These are phyloP conservation scores for Zaprionus bogoriensis DNA, from an alignment of 2,888 invertebrate species.

Conservation along the genomic window DNA sequence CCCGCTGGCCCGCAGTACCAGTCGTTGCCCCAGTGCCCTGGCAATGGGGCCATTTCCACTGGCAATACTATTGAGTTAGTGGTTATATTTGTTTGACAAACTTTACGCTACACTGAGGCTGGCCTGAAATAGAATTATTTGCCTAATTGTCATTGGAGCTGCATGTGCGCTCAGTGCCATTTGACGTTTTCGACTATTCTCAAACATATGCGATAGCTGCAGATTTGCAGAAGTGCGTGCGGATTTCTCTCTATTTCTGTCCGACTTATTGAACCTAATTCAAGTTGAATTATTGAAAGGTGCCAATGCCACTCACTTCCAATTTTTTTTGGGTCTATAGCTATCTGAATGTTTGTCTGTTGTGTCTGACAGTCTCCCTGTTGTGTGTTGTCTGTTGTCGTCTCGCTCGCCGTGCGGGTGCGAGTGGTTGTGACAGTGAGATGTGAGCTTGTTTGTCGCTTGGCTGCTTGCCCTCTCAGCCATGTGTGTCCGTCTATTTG, in stretches of 20 bases:
- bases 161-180: constrained; percentile 15
- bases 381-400: constrained; percentile 15
- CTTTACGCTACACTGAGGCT: constrained; percentile 25
- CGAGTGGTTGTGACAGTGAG: constrained; percentile 61
- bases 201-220: constrained; percentile 28
- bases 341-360: constrained; percentile 33
- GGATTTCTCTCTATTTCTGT: constrained; percentile 6
- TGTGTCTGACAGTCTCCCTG: constrained; percentile 14
- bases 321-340: constrained; percentile 37
- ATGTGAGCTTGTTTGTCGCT: constrained; percentile 71
- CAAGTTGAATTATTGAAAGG: constrained; percentile 71
- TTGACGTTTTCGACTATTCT: constrained; percentile 23
- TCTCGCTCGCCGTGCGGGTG: constrained; percentile 13
- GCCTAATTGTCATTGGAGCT: constrained; percentile 31
- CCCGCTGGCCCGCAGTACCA: constrained; percentile 12
- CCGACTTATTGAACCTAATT: constrained; percentile 59
- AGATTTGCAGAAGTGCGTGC: constrained; percentile 20
- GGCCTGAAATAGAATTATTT: constrained; percentile 27
- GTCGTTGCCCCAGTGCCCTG: constrained; percentile 5
- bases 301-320: constrained; percentile 49
- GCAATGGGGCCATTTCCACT: constrained; percentile 13
- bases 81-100: constrained; percentile 41
- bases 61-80: constrained; percentile 34
- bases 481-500: constrained; percentile 18
- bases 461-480: constrained; percentile 48